Percentiles rank a stretch among this genome's conserved stretches.
Evolutionary conservation across 2,888 invertebrate genomes (phyloP).

Genomic region (Phanerotoma sp.): DNA sequence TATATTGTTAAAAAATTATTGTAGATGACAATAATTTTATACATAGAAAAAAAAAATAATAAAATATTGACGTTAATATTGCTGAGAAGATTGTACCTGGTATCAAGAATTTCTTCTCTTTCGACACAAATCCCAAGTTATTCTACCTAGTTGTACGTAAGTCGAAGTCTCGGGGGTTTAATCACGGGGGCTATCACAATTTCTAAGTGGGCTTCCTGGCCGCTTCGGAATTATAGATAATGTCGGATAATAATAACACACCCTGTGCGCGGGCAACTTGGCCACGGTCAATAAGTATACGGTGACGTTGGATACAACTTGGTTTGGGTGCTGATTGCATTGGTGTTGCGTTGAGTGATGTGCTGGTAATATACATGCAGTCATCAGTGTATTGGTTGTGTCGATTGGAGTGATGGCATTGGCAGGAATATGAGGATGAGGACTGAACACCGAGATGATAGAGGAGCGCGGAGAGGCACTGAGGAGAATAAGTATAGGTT

Average conservation of each 20-base stretch:
- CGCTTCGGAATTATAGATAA: constrained; percentile 57
- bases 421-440: constrained; percentile 1
- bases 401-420: constrained; percentile 16
- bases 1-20: too few relatives aligned
- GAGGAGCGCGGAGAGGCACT: constrained; percentile 12
- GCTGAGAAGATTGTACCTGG: too few relatives aligned
- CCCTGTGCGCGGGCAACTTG: constrained; percentile 48
- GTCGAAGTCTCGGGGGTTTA: constrained; percentile 48
- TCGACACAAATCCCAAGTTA: too few relatives aligned
- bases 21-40: neutral
- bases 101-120: too few relatives aligned
- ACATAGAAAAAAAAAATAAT: too few relatives aligned
- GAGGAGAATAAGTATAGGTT: constrained; percentile 57
- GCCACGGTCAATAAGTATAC: constrained; percentile 55
- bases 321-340: constrained; percentile 19
- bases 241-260: constrained; percentile 58
- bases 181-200: constrained; percentile 58
- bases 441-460: constrained; percentile 1
- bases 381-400: neutral
- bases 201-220: constrained; percentile 58
- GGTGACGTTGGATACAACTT: constrained; percentile 35
- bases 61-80: too few relatives aligned
- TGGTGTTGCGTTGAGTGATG: constrained; percentile 8
- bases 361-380: neutral
- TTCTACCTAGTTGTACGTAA: too few relatives aligned